Conservation (phyloP, 1,140 invertebrate genomes). For the Cardiocondyla obscurior region DNA sequence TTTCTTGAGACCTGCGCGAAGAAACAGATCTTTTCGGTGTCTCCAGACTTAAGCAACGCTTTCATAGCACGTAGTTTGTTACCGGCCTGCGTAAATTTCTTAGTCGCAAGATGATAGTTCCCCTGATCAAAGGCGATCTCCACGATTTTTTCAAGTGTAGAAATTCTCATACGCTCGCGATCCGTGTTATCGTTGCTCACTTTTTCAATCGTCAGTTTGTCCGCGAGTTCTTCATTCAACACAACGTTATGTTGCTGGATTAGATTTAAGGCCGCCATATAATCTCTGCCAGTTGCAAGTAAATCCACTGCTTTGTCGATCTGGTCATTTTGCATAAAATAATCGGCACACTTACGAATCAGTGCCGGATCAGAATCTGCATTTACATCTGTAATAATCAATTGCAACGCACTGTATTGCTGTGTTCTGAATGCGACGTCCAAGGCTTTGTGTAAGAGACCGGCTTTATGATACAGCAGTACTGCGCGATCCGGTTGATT, state of each 20-base stretch:
- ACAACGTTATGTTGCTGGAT: constrained; percentile 93
- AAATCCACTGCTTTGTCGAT: constrained; percentile 94
- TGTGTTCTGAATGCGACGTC: constrained; percentile 94
- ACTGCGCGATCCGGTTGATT: constrained; percentile 94
- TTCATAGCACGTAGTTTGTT: constrained; percentile 96
- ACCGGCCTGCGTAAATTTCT: constrained; percentile 98
- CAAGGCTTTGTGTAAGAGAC: constrained; percentile 94
- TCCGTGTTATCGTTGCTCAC: constrained; percentile 84
- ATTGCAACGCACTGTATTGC: constrained; percentile 92
- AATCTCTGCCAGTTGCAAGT: constrained; percentile 91
- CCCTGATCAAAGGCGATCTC: constrained; percentile 95
- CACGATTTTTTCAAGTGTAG: constrained; percentile 93
- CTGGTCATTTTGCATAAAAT: constrained; percentile 93
- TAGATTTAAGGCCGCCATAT: constrained; percentile 92
- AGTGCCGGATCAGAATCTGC: constrained; percentile 92
- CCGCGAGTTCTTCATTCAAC: constrained; percentile 95
- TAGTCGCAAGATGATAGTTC: constrained; percentile 98
- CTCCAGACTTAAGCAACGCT: constrained; percentile 97
- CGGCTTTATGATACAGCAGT: constrained; percentile 96
- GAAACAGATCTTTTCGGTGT: constrained; percentile 98
- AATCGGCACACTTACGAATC: constrained; percentile 93
- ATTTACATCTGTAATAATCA: constrained; percentile 92
- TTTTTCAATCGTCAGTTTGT: constrained; percentile 93
- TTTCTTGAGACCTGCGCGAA: constrained; percentile 98
- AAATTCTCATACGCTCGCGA: constrained; percentile 85